Conservation (phyloP, 1,140 invertebrate genomes). For the Aethina tumida region DNA sequence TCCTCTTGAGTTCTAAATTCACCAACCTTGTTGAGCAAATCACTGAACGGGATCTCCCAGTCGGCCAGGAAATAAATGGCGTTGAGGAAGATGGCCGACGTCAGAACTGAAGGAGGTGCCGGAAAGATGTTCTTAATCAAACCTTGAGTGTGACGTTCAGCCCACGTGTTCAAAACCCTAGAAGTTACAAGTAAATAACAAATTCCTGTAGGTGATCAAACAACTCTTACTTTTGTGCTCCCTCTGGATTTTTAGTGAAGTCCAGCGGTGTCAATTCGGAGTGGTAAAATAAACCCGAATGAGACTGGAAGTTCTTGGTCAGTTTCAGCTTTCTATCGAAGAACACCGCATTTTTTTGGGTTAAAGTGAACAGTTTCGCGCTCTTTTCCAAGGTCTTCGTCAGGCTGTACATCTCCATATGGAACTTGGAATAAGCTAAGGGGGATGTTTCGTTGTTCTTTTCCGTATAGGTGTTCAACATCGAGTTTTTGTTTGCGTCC, state of each 20-base stretch:
- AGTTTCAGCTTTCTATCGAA: too few species aligned
- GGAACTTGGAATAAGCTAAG: constrained; percentile 13
- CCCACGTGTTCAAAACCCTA: constrained; percentile 51
- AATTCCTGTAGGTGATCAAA: too few species aligned
- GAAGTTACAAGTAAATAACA: constrained; percentile 1
- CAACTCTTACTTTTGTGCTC: too few species aligned
- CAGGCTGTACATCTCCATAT: constrained; percentile 21
- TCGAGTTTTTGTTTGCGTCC: constrained; percentile 29
- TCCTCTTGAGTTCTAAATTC: constrained; percentile 40
- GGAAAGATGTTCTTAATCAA: constrained; percentile 44
- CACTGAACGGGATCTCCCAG: constrained; percentile 56
- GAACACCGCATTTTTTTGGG: too few species aligned
- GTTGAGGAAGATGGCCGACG: constrained; percentile 54
- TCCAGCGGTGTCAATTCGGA: too few species aligned
- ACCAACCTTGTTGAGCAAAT: constrained; percentile 36
- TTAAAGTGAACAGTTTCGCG: too few species aligned
- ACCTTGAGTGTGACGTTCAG: constrained; percentile 43
- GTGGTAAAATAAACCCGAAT: too few species aligned
- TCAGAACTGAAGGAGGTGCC: constrained; percentile 26
- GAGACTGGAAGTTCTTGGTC: too few species aligned
- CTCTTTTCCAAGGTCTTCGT: constrained; percentile 14
- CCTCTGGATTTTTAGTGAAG: too few species aligned
- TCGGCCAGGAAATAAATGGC: constrained; percentile 63
- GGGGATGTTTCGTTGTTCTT: constrained; percentile 13
- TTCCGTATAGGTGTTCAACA: constrained; percentile 28